Conservation (phyloP, 2,797 vertebrate genomes). For the Anniella stebbinsi region DNA sequence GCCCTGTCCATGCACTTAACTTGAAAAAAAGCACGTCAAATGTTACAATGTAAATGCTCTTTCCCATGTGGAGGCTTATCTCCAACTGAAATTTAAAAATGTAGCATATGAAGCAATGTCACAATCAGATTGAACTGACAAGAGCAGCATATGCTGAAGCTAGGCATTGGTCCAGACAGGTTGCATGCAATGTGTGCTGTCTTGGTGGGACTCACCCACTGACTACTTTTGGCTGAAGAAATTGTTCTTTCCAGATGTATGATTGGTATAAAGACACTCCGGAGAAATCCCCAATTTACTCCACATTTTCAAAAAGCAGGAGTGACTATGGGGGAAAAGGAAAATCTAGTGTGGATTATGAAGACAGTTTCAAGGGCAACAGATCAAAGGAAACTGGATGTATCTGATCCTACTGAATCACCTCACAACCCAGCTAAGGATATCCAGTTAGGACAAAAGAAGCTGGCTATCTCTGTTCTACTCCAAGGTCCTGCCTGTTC, state of each 20-base stretch:
- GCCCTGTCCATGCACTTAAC: not conserved
- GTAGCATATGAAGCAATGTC: conserved; percentile 2
- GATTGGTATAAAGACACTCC: not conserved
- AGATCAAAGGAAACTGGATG: not conserved
- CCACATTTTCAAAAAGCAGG: not conserved
- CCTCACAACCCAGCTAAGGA: not conserved
- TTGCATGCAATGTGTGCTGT: not conserved
- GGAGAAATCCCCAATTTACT: not conserved
- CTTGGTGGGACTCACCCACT: not conserved
- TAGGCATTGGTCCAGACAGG: conserved; percentile 5
- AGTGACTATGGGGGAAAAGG: not conserved
- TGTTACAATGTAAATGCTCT: not conserved
- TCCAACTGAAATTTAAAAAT: not conserved
- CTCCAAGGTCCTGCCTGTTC: not conserved
- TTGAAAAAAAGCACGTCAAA: not conserved
- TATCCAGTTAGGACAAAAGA: not conserved
- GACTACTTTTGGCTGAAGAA: not conserved
- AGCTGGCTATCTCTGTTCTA: not conserved
- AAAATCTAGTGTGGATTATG: not conserved
- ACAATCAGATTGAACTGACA: conserved; percentile 7
- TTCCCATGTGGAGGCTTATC: not conserved
- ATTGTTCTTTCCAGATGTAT: not conserved
- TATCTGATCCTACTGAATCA: not conserved
- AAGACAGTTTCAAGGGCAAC: not conserved
- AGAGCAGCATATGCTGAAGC: conserved; percentile 8